These are phyloP conservation scores for Notarius quadriscutis DNA, from an alignment of 2,113 vertebrate species.

Conservation along the genomic window DNA sequence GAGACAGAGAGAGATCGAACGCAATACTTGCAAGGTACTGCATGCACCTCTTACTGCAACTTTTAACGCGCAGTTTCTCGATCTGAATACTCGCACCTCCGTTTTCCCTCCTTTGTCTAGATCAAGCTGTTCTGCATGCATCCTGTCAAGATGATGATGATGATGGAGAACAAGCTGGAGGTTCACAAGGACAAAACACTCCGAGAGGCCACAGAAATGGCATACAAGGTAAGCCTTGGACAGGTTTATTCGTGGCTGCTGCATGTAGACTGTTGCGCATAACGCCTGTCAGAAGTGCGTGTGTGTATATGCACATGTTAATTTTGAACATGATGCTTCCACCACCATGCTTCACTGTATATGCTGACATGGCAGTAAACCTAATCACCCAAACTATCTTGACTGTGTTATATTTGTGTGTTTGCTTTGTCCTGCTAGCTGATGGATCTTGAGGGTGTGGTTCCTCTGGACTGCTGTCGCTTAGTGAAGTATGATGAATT, in stretches of 20 bases:
- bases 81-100: neutral
- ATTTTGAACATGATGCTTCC: neutral
- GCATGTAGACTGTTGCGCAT: neutral
- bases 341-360: constrained; percentile 1
- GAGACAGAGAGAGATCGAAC: constrained; percentile 93
- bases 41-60: too few species aligned
- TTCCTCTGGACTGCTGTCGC: constrained; percentile 90
- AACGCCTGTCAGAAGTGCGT: neutral
- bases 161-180: constrained; percentile 97
- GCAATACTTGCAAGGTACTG: constrained; percentile 95
- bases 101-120: constrained; percentile 61
- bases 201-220: constrained; percentile 90
- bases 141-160: constrained; percentile 91
- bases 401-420: neutral
- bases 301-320: neutral
- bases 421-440: constrained; percentile 68
- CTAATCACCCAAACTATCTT: too few species aligned
- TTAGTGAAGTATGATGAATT: constrained; percentile 98
- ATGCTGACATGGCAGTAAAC: too few species aligned
- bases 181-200: constrained; percentile 97
- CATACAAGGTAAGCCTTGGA: constrained; percentile 82
- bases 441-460: constrained; percentile 87
- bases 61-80: neutral
- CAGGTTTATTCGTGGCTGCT: neutral
- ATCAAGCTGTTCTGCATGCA: constrained; percentile 98